Percentiles rank a stretch among this genome's conserved stretches.
These are phyloP conservation scores for Brachyalestes nurse DNA, from an alignment of 2,797 vertebrate species.

Conservation along the genomic window DNA sequence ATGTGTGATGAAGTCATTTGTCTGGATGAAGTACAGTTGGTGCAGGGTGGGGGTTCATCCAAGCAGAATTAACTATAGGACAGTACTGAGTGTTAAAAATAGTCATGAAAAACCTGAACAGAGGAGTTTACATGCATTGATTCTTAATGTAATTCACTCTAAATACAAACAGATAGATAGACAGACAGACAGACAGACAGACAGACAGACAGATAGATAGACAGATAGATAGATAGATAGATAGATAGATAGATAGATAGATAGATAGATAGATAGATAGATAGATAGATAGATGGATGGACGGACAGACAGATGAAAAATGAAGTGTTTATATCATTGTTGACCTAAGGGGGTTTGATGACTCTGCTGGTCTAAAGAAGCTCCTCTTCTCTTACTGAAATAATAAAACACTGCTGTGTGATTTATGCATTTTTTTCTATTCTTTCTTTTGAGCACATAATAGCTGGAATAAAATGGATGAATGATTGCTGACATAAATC, in stretches of 20 bases:
- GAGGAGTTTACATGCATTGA: too few species aligned
- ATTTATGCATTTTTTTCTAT: slow-evolving; percentile 65
- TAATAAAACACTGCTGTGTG: slow-evolving; percentile 70
- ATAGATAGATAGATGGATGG: background rate
- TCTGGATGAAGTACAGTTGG: background rate
- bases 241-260: background rate
- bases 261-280: background rate
- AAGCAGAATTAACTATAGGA: background rate
- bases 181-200: background rate
- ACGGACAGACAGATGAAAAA: background rate
- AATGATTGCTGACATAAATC: slow-evolving; percentile 82
- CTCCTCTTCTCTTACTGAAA: slow-evolving; percentile 53
- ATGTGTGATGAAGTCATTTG: slow-evolving; percentile 30
- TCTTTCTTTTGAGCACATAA: slow-evolving; percentile 60
- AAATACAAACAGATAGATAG: background rate
- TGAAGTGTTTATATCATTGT: background rate
- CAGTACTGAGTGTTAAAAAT: background rate
- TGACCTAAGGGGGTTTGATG: slow-evolving; percentile 57
- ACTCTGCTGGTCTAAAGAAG: background rate
- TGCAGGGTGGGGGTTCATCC: background rate
- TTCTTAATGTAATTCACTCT: too few species aligned
- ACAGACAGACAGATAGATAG: background rate
- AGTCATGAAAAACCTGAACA: background rate
- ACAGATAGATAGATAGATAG: background rate
- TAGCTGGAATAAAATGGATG: slow-evolving; percentile 71